Base-by-base conservation (phyloP, 2,113 vertebrate genomes). In the Spermophilus dauricus region DNA sequence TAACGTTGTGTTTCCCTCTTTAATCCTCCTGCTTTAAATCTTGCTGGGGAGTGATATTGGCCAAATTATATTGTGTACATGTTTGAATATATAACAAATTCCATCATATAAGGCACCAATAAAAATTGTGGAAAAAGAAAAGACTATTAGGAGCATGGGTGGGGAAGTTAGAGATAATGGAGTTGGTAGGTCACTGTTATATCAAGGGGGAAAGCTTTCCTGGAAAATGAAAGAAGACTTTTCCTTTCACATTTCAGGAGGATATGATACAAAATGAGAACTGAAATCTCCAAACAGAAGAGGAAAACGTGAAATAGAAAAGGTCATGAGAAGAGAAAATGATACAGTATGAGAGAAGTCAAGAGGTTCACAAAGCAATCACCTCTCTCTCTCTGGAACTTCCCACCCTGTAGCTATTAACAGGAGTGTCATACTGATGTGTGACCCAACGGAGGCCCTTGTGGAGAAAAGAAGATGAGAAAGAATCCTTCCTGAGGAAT, bases 271-370 rank as follows among this genome's bases (percentile, higher is more conserved):
- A 84, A 48, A 93, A 14, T 69, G 81, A 93, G 77, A 96, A 94
- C 22, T 3, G 28, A 96, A 94, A 91, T 65, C 37, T 4, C 32
- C 22, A 86, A 69, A 28, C 45, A 92, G 39, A 24, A 7, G 56
- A 24, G 58, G 48, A 96, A 96, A 77, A 77, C 28, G 73, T 67
- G 32, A 96, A 96, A 72, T 30, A 72, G n/a, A 77, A 86, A 88
- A 69, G 13, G 26, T 37, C 34, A 7, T 5, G 10, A 63, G 58
- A 5, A 72, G 20, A 26, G 37, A 83, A 73, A 77, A 26, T 14
- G 3, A 13, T 56, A 26, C 10, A 28, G 4, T 75, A 16, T 51
- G 2, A 3, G 16, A 92, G 30, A 80, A 32, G 8, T 65, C 39
- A 72, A 91, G 70, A 87, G 53, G 13, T 56, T 75, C 39, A 70